Evolutionary conservation across 2,888 invertebrate species (phyloP).

Genomic region (Diabrotica balteata): DNA sequence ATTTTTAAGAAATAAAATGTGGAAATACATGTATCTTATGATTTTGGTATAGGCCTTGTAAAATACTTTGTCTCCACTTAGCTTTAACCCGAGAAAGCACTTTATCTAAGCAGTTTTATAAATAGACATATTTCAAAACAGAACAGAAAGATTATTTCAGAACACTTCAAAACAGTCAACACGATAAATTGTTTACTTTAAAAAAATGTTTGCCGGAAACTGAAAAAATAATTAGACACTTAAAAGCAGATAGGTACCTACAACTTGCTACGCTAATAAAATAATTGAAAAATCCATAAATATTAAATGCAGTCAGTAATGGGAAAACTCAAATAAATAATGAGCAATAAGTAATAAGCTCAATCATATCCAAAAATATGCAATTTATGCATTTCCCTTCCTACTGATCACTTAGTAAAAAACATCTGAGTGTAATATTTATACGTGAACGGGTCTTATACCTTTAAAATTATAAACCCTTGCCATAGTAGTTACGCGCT

Average conservation of each 20-base stretch:
- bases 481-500: no score
- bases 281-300: no score
- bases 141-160: no score
- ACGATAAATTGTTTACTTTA: neutral
- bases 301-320: no score
- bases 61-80: neutral
- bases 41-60: neutral
- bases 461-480: no score
- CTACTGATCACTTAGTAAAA: no score
- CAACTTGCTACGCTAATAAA: neutral
- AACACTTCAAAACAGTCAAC: neutral
- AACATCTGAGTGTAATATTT: no score
- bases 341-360: no score
- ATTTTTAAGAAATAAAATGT: neutral
- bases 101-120: neutral
- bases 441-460: no score
- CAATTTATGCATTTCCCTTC: no score
- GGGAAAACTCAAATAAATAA: no score
- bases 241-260: neutral
- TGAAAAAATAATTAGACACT: neutral
- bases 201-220: neutral
- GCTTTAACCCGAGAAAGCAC: neutral
- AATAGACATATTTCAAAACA: neutral
- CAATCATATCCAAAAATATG: no score
- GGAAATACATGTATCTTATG: neutral